Percentiles rank a stretch among this genome's conserved stretches.
phyloP scores from a whole-genome alignment of 2,888 invertebrate genomes.

The Cataglyphis cursor region DNA sequence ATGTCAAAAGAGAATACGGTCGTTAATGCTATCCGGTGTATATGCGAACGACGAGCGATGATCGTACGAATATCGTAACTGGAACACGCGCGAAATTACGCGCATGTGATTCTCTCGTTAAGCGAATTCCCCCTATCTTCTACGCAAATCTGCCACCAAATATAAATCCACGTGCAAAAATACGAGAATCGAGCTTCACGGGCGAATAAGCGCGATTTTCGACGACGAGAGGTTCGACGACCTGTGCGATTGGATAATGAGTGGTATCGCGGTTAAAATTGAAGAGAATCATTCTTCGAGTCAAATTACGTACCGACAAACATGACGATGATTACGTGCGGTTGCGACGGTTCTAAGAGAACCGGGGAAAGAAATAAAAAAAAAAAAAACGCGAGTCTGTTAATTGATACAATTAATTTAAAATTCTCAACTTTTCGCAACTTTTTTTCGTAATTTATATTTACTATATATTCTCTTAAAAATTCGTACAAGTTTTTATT shows the following conservation, averaged over 20 bases:
- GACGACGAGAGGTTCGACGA: slow-evolving; percentile 67
- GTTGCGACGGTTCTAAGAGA: slow-evolving; percentile 32
- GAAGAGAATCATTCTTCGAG: slow-evolving; percentile 68
- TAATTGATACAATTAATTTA: slow-evolving; percentile 17
- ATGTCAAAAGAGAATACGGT: slow-evolving; percentile 43
- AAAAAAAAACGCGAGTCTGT: not conserved
- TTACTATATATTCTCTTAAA: not conserved
- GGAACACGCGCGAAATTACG: slow-evolving; percentile 50
- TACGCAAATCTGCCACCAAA: not conserved
- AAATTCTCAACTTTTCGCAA: not conserved
- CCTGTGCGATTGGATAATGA: slow-evolving; percentile 70
- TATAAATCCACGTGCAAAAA: slow-evolving; percentile 20
- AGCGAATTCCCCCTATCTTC: not conserved
- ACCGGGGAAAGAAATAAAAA: not conserved
- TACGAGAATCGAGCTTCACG: slow-evolving; percentile 22
- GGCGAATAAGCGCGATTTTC: slow-evolving; percentile 29
- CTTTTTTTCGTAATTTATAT: not conserved
- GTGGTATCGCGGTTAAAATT: slow-evolving; percentile 66
- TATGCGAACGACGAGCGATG: slow-evolving; percentile 28
- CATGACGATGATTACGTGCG: slow-evolving; percentile 53
- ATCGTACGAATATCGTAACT: slow-evolving; percentile 29
- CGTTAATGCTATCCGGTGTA: slow-evolving; percentile 37
- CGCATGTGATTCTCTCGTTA: slow-evolving; percentile 32
- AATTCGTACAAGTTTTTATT: not conserved
- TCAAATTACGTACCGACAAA: slow-evolving; percentile 59